These are phyloP conservation scores for Mongoloraphidia duomilia DNA, from an alignment of 2,888 invertebrate genomes.

Conservation along the genomic window DNA sequence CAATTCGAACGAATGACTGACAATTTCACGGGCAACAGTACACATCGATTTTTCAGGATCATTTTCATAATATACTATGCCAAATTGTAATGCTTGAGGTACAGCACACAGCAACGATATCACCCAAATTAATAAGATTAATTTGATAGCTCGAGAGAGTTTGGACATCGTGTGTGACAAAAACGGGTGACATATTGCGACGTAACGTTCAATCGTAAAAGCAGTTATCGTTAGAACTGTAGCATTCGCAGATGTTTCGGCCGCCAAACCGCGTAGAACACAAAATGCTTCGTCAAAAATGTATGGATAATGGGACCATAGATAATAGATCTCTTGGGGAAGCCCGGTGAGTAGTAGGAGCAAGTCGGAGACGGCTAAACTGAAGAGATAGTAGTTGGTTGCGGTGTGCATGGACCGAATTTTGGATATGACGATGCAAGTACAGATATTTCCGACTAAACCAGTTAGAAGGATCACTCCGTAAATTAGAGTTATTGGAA, in stretches of 20 bases:
- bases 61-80: slow-evolving; percentile 21
- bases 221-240: slow-evolving; percentile 66
- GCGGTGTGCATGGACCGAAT: slow-evolving; percentile 77
- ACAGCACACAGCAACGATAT: slow-evolving; percentile 56
- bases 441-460: slow-evolving; percentile 66
- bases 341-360: slow-evolving; percentile 65
- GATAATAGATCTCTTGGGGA: slow-evolving; percentile 67
- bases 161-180: slow-evolving; percentile 73
- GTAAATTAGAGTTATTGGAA: slow-evolving; percentile 63
- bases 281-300: slow-evolving; percentile 69
- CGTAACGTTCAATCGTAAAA: slow-evolving; percentile 65
- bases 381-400: slow-evolving; percentile 71
- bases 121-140: slow-evolving; percentile 69
- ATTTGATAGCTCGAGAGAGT: slow-evolving; percentile 65
- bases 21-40: slow-evolving; percentile 33
- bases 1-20: slow-evolving; percentile 61
- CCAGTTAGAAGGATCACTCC: slow-evolving; percentile 62
- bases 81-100: slow-evolving; percentile 44
- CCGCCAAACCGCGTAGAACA: slow-evolving; percentile 57
- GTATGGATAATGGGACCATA: slow-evolving; percentile 65
- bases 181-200: slow-evolving; percentile 48
- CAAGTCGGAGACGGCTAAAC: slow-evolving; percentile 71
- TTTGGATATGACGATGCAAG: slow-evolving; percentile 75
- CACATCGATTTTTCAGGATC: slow-evolving; percentile 25
- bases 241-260: slow-evolving; percentile 69